These are phyloP conservation scores for Trichacis sp. DNA, from an alignment of 2,888 invertebrate genomes.

Conservation along the genomic window DNA sequence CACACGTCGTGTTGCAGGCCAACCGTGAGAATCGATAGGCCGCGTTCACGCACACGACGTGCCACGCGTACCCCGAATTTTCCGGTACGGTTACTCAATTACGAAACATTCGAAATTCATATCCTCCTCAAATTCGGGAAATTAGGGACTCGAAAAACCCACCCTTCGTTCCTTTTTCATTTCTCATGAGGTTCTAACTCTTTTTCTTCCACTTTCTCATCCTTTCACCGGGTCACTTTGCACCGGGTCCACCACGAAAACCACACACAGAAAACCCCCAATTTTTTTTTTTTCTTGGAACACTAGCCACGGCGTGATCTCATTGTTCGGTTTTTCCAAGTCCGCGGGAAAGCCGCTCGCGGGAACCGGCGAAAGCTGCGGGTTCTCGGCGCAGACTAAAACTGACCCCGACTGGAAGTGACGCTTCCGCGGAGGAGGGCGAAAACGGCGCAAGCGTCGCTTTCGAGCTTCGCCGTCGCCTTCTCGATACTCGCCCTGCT, in stretches of 20 bases:
- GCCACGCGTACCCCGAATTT: too few relatives aligned
- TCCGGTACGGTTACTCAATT: too few relatives aligned
- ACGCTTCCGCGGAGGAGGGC: constrained; percentile 46
- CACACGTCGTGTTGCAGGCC: constrained; percentile 41
- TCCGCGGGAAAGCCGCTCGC: not conserved
- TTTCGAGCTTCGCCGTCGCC: constrained; percentile 20
- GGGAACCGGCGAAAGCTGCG: constrained; percentile 28
- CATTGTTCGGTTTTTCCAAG: not conserved
- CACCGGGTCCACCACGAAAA: constrained; percentile 9
- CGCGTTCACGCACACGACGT: constrained; percentile 60
- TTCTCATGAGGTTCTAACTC: constrained; percentile 49
- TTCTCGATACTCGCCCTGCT: constrained; percentile 19
- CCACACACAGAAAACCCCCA: constrained; percentile 18
- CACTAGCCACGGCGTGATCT: constrained; percentile 9
- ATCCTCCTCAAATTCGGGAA: not conserved
- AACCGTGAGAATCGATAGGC: constrained; percentile 64
- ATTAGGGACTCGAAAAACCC: constrained; percentile 39
- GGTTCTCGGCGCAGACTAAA: constrained; percentile 61
- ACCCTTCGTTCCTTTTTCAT: constrained; percentile 62
- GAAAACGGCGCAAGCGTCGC: constrained; percentile 30
- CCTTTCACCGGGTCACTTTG: constrained; percentile 14
- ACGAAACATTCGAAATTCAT: too few relatives aligned
- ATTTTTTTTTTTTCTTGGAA: not conserved
- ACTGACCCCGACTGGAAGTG: constrained; percentile 53
- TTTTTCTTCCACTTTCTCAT: constrained; percentile 1